Evolutionary conservation across 2,113 vertebrate genomes (phyloP).

Genomic region (Caretta caretta): DNA sequence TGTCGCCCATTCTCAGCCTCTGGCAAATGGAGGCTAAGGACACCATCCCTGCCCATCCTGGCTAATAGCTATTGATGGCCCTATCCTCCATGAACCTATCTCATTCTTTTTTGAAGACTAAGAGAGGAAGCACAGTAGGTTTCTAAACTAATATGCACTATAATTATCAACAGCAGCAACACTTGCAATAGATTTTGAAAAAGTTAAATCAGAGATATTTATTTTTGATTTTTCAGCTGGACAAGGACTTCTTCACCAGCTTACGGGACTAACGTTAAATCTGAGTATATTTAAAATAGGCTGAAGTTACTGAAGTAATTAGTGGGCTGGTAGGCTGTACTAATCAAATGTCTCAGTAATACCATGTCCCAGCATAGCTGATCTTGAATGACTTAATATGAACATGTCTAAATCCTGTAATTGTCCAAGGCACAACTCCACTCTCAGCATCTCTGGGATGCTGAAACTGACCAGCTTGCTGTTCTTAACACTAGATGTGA

Average conservation of each 20-base stretch:
- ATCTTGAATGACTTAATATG: slow-evolving; percentile 48
- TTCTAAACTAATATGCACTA: background rate
- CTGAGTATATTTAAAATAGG: slow-evolving; percentile 50
- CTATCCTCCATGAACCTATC: too few relatives aligned
- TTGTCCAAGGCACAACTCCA: background rate
- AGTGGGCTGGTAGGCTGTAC: slow-evolving; percentile 52
- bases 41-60: too few relatives aligned
- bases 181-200: slow-evolving; percentile 16
- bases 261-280: slow-evolving; percentile 26
- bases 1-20: too few relatives aligned
- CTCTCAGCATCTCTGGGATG: slow-evolving; percentile 10
- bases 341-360: slow-evolving; percentile 64
- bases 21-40: too few relatives aligned
- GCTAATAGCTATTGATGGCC: too few relatives aligned
- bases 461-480: background rate
- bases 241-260: background rate
- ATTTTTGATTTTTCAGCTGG: slow-evolving; percentile 41
- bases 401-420: slow-evolving; percentile 52
- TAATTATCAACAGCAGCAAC: background rate
- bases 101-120: background rate
- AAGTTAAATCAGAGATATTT: background rate
- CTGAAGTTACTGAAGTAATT: slow-evolving; percentile 63
- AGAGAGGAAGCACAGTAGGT: background rate
- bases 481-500: background rate
- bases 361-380: slow-evolving; percentile 31